Percentiles rank a stretch among this genome's conserved stretches.
Conservation (phyloP, 2,888 invertebrate genomes). For the Mythimna pallens region DNA sequence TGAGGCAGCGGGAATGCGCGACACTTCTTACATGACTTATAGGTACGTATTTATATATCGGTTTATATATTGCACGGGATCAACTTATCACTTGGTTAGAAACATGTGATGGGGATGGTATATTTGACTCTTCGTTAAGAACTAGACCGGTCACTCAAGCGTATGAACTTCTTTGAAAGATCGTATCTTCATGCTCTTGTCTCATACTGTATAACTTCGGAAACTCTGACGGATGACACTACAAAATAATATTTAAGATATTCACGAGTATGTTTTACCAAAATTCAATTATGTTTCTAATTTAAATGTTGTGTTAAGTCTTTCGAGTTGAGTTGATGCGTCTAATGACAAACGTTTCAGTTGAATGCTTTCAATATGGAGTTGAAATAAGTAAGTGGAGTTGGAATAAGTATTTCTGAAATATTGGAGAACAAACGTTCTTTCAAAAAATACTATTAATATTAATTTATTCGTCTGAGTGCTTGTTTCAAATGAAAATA, state of each 20-base stretch:
- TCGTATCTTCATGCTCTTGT: background rate
- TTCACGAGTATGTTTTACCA: background rate
- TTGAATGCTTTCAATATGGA: conserved; percentile 22
- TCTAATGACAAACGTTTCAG: conserved; percentile 3
- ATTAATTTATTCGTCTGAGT: conserved; percentile 30
- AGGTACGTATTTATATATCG: background rate
- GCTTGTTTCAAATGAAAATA: conserved; percentile 29
- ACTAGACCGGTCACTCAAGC: background rate
- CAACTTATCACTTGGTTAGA: conserved; percentile 1
- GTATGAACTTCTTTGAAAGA: background rate
- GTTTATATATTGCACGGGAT: background rate
- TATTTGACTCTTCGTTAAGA: background rate
- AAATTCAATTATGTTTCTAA: background rate
- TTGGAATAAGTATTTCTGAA: conserved; percentile 5
- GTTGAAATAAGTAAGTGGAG: background rate
- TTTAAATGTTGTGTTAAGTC: background rate
- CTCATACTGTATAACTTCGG: background rate
- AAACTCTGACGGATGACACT: background rate
- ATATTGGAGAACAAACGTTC: background rate
- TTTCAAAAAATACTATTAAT: conserved; percentile 10
- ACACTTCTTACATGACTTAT: background rate
- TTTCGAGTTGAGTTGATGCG: background rate
- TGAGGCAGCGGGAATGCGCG: background rate
- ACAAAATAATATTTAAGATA: background rate
- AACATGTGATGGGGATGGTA: background rate